Evolutionary conservation across 2,888 invertebrate species (phyloP), one percentile per base, ranked within the genome.

Genomic region (Agrochola macilenta): DNA sequence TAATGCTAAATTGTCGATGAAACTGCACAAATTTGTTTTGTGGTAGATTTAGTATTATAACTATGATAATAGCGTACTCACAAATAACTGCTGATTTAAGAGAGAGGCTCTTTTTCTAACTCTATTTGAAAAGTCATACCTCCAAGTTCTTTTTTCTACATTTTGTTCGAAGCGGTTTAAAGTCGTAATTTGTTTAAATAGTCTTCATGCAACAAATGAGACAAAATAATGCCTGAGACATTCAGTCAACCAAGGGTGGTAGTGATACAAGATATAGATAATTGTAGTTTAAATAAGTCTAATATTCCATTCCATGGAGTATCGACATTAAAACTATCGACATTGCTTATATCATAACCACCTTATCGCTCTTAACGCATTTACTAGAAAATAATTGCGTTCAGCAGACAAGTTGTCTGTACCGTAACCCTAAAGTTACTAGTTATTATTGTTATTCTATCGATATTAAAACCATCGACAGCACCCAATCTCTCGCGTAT

Each of bases 401-500:
- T 54, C 52, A 54, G 26, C 43, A 52, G 26, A 66, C 39, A 26
- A 35, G 39, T 30, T 23, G 35, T 39, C 7, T 35, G 4, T 35
- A 57, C 9, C n/a, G 11, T 43, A 8, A 58, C 11, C 7, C 30
- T 54, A 52, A 46, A 12, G 30, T 8, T 58, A 71, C 8, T 39
- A 63, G 43, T 14, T 46, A 30, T 30, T 39, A 30, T 35, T 68
- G n/a, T 5, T 26, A 66, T 35, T 65, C 12, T 71, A 72, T 68
- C 60, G 78, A 83, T 71, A 54, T 54, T 43, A 52, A 69, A 76
- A 60, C 9, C 75, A 87, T 89, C 86, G 84, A 87, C 83, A 79
- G 43, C 35, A 17, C 12, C 81, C 68, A 92, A 87, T 78, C 92
- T 90, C 91, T 57, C 74, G 82, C 90, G 89, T 93, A 93, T 94